Percentiles rank a stretch among this genome's conserved stretches.
phyloP scores from a whole-genome alignment of 2,113 vertebrate species.

The Oncorhynchus keta region DNA sequence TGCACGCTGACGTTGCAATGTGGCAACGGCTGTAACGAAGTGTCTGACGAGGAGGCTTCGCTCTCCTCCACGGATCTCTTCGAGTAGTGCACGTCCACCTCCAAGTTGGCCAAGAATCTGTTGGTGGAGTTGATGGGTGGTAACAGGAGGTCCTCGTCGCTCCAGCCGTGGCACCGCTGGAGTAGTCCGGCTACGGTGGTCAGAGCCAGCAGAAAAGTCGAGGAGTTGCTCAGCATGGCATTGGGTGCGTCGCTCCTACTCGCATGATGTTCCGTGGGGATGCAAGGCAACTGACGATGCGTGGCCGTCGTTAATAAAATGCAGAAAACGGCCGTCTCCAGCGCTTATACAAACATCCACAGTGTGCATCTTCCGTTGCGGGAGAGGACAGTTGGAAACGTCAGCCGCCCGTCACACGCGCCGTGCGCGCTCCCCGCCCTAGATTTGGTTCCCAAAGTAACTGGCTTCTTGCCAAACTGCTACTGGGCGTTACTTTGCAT shows the following conservation, averaged over 20 bases:
- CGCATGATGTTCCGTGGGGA: constrained; percentile 53
- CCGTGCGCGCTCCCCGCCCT: constrained; percentile 22
- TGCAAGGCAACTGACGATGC: constrained; percentile 22
- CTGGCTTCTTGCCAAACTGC: constrained; percentile 32
- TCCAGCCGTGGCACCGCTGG: constrained; percentile 77
- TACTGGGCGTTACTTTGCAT: constrained; percentile 18
- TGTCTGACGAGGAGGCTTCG: constrained; percentile 66
- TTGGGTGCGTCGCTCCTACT: constrained; percentile 65
- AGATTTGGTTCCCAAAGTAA: not conserved
- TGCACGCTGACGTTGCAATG: constrained; percentile 96
- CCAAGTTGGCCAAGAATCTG: constrained; percentile 78
- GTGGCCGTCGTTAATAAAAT: not conserved
- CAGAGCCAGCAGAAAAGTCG: constrained; percentile 78
- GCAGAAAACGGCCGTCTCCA: constrained; percentile 16
- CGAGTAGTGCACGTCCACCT: constrained; percentile 79
- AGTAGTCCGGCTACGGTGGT: constrained; percentile 81
- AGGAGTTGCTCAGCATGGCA: constrained; percentile 75
- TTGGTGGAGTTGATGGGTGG: constrained; percentile 85
- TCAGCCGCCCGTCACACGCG: constrained; percentile 47
- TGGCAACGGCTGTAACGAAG: constrained; percentile 63
- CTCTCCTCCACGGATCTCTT: constrained; percentile 76
- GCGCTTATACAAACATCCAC: constrained; percentile 19
- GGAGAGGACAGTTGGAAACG: constrained; percentile 34
- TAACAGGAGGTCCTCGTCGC: constrained; percentile 83
- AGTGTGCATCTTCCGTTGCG: constrained; percentile 26